A percentile compares a stretch with the other conserved stretches of the same genome.
Evolutionary conservation across 2,113 vertebrate species (phyloP).

Genomic region (Pithys albifrons): DNA sequence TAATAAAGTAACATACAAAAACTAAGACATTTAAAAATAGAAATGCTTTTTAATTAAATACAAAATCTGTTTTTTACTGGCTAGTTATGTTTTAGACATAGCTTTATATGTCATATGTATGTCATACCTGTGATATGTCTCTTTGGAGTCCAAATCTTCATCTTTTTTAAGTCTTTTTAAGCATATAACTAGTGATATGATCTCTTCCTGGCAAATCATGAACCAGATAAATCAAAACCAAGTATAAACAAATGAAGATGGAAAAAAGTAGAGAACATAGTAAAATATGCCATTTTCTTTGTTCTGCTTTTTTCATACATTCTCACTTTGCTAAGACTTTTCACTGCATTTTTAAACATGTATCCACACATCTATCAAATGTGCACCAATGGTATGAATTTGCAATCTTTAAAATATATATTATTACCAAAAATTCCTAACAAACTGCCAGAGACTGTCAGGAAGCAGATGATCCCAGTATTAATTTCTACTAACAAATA

Average conservation of each 20-base stretch:
- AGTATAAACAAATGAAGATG: not conserved
- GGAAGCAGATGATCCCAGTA: not conserved
- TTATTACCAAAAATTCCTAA: slow-evolving; percentile 1
- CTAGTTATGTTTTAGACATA: not conserved
- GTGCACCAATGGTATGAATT: not conserved
- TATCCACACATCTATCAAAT: not conserved
- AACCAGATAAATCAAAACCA: not conserved
- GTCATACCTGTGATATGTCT: not conserved
- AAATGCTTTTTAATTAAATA: not conserved
- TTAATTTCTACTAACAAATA: not conserved
- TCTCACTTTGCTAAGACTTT: not conserved
- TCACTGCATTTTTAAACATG: not conserved
- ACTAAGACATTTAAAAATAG: not conserved
- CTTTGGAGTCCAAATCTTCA: not conserved
- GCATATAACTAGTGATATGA: not conserved
- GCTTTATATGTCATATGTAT: not conserved
- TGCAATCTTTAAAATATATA: not conserved
- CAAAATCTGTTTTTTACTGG: not conserved
- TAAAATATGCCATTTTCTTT: not conserved
- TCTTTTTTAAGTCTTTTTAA: not conserved
- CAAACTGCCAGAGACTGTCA: slow-evolving; percentile 7
- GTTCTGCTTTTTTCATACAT: not conserved
- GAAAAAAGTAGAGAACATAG: not conserved
- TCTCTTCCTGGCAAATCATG: not conserved
- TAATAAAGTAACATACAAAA: not conserved